These are phyloP conservation scores for Todiramphus chloris DNA, from an alignment of 2,113 vertebrate genomes.

Conservation along the genomic window DNA sequence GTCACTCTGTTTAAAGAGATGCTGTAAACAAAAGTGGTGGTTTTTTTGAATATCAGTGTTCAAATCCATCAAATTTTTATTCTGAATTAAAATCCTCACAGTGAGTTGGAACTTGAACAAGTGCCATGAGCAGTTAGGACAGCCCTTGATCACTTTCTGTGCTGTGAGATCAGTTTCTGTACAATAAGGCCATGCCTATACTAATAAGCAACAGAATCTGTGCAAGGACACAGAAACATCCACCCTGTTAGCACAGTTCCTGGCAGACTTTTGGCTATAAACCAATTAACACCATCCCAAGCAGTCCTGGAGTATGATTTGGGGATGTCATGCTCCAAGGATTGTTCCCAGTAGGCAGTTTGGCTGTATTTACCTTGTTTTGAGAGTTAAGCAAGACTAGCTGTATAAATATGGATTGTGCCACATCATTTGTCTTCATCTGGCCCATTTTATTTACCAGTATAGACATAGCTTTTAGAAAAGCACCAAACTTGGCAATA, in stretches of 20 bases:
- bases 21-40: background rate
- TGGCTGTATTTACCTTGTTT: background rate
- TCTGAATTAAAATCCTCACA: background rate
- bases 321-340: background rate
- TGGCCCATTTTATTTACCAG: background rate
- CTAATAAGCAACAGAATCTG: background rate
- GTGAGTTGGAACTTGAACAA: background rate
- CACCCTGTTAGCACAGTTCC: background rate
- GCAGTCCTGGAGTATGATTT: background rate
- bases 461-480: background rate
- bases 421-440: background rate
- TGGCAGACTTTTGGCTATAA: background rate
- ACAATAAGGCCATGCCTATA: background rate
- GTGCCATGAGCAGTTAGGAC: background rate
- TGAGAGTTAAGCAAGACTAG: background rate
- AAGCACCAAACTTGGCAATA: background rate
- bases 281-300: background rate
- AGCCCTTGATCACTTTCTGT: background rate
- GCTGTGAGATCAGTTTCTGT: background rate
- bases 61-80: background rate
- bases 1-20: background rate
- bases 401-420: background rate
- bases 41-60: background rate
- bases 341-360: background rate
- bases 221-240: background rate